These are phyloP conservation scores for Harpegnathos saltator DNA, from an alignment of 1,140 invertebrate genomes.

Conservation along the genomic window DNA sequence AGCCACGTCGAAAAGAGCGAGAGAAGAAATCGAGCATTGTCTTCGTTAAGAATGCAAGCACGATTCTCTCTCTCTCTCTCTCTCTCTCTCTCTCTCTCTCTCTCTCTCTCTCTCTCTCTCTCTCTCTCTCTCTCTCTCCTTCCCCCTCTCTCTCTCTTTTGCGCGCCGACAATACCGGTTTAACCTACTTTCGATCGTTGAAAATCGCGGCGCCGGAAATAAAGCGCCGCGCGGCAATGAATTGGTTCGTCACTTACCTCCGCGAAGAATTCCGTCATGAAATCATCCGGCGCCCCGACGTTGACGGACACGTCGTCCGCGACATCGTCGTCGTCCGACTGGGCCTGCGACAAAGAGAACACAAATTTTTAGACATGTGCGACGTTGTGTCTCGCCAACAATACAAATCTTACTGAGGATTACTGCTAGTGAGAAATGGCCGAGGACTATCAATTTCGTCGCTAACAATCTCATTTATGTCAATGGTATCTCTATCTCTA, in stretches of 20 bases:
- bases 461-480: too few relatives aligned
- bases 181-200: conserved; percentile 58
- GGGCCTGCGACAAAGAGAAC: conserved; percentile 89
- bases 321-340: conserved; percentile 98
- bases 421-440: too few relatives aligned
- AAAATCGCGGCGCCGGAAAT: conserved; percentile 3
- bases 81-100: too few relatives aligned
- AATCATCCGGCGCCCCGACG: conserved; percentile 94
- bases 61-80: conserved; percentile 30
- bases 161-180: conserved; percentile 36
- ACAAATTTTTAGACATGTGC: conserved; percentile 19
- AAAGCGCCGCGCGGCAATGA: not conserved
- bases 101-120: too few relatives aligned
- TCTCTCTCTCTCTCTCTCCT: too few relatives aligned
- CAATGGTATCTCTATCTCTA: too few relatives aligned
- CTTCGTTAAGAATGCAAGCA: conserved; percentile 28
- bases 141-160: too few relatives aligned
- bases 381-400: too few relatives aligned
- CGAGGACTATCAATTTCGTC: too few relatives aligned
- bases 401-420: too few relatives aligned
- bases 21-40: conserved; percentile 17
- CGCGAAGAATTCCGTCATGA: conserved; percentile 99
- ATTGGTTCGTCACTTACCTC: conserved; percentile 90
- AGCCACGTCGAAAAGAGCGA: conserved; percentile 9
- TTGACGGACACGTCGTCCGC: conserved; percentile 96